phyloP scores from a whole-genome alignment of 2,888 invertebrate species.

The Bombyx huttoni region DNA sequence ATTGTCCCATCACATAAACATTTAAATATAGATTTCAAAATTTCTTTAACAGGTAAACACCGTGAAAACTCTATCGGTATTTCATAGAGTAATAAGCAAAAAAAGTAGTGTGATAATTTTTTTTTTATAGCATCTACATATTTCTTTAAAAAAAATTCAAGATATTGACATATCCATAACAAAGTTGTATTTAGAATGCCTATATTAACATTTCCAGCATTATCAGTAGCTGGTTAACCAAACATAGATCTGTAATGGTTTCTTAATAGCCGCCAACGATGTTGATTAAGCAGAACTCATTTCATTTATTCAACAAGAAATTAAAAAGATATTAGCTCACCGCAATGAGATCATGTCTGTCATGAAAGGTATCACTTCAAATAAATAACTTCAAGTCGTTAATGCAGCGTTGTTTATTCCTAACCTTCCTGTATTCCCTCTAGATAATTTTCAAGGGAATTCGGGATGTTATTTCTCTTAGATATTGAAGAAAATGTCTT shows the following conservation, averaged over 20 bases:
- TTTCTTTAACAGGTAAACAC: too few species aligned
- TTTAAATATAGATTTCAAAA: too few species aligned
- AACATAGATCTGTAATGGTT: background rate
- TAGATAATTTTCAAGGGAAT: background rate
- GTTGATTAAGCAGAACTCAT: background rate
- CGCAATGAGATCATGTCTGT: background rate
- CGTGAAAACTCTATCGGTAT: too few species aligned
- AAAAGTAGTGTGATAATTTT: too few species aligned
- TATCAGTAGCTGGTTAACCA: background rate
- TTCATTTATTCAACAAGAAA: background rate
- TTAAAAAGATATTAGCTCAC: background rate
- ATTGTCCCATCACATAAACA: too few species aligned
- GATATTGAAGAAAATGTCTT: background rate
- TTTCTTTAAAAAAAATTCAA: too few species aligned
- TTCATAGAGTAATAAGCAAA: too few species aligned
- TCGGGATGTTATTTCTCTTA: background rate
- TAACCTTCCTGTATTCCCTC: background rate
- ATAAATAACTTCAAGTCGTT: too few species aligned
- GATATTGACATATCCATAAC: too few species aligned
- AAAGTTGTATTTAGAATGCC: too few species aligned
- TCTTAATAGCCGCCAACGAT: background rate
- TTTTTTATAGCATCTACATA: too few species aligned
- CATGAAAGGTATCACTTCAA: background rate
- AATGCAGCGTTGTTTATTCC: background rate
- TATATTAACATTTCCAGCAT: too few species aligned